phyloP scores from a whole-genome alignment of 2,888 invertebrate species.

The Sipha maydis region DNA sequence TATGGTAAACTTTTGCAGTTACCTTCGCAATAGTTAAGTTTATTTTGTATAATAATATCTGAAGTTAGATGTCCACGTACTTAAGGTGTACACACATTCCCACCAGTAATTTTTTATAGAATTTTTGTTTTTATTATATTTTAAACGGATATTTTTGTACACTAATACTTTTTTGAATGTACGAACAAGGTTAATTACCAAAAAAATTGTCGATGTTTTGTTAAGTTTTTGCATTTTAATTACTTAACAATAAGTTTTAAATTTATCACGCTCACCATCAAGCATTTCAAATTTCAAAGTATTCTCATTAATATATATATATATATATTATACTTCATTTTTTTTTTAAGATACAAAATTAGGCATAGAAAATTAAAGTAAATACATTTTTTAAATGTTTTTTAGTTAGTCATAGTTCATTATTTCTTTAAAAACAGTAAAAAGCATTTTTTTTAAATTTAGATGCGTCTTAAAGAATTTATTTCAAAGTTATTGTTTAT shows the following conservation, averaged over 20 bases:
- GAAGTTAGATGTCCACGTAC: no score
- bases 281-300: background rate
- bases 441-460: background rate
- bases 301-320: background rate
- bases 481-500: background rate
- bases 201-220: no score
- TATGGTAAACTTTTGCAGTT: no score
- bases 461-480: background rate
- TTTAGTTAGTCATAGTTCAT: constrained; percentile 41
- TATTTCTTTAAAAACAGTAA: constrained; percentile 35
- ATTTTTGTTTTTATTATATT: no score
- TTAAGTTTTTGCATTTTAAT: constrained; percentile 13
- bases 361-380: constrained; percentile 4
- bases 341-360: constrained; percentile 1
- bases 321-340: background rate
- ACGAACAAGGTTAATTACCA: no score
- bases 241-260: background rate
- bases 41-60: no score
- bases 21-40: no score
- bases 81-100: no score
- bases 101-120: background rate
- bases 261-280: constrained; percentile 10
- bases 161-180: no score
- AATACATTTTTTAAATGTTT: constrained; percentile 30
- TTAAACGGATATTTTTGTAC: background rate